phyloP scores from a whole-genome alignment of 2,888 invertebrate genomes.

The Rhabditophanes sp. region DNA sequence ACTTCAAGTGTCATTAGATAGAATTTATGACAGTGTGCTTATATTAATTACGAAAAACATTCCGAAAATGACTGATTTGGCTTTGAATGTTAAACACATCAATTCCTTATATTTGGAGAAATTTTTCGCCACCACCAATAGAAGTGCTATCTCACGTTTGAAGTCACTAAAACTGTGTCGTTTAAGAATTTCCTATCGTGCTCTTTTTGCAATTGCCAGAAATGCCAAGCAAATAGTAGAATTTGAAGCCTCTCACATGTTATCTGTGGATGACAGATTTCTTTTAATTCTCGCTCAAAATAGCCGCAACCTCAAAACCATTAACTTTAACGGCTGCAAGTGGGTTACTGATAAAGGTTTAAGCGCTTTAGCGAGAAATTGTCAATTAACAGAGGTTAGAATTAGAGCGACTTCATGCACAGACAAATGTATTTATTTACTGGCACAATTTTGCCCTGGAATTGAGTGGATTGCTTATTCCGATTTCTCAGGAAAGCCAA shows the following conservation, averaged over 20 bases:
- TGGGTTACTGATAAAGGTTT: conserved; percentile 40
- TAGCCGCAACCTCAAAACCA: conserved; percentile 17
- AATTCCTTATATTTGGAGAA: conserved; percentile 24
- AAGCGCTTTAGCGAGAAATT: conserved; percentile 31
- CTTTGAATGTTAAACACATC: conserved; percentile 29
- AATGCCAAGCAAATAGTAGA: conserved; percentile 22
- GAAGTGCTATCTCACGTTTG: conserved; percentile 11
- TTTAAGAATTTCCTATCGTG: conserved; percentile 33
- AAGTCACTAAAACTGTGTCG: conserved; percentile 28
- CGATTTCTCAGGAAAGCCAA: conserved; percentile 37
- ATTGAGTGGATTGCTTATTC: conserved; percentile 42
- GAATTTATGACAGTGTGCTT: conserved; percentile 30
- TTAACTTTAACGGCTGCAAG: conserved; percentile 42
- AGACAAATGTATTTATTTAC: conserved; percentile 34
- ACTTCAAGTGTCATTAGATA: conserved; percentile 24
- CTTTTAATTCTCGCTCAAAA: conserved; percentile 32
- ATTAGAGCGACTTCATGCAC: conserved; percentile 41
- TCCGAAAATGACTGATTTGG: conserved; percentile 28
- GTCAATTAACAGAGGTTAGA: conserved; percentile 34
- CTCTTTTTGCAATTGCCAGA: conserved; percentile 39
- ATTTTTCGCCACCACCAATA: conserved; percentile 24
- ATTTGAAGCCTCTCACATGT: conserved; percentile 39
- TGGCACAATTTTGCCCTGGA: conserved; percentile 39
- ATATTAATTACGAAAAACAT: conserved; percentile 18
- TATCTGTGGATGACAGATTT: conserved; percentile 40